These are phyloP conservation scores for Therioaphis trifolii DNA, from an alignment of 2,888 invertebrate genomes.

Conservation along the genomic window DNA sequence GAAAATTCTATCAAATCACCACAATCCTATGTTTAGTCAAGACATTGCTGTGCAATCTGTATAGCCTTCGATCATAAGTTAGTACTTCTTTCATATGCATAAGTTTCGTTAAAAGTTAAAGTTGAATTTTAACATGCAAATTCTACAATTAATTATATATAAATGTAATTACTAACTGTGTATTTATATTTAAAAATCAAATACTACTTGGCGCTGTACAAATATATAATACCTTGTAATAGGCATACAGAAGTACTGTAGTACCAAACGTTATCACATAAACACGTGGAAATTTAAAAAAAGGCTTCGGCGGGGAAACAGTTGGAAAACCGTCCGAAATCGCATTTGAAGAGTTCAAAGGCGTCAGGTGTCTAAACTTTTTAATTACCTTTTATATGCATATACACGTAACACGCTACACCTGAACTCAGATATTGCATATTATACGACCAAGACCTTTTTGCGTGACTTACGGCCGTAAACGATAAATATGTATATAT, in stretches of 20 bases:
- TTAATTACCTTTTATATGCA: conserved; percentile 14
- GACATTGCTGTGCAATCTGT: background rate
- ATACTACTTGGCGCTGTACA: background rate
- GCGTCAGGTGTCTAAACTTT: conserved; percentile 38
- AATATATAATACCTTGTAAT: background rate
- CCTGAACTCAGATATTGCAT: background rate
- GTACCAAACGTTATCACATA: background rate
- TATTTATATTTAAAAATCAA: too few species aligned
- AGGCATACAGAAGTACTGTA: background rate
- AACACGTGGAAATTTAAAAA: background rate
- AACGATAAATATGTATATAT: conserved; percentile 2
- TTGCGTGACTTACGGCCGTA: conserved; percentile 35
- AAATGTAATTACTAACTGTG: too few species aligned
- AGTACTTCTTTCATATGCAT: background rate
- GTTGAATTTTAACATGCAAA: conserved; percentile 7
- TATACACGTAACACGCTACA: conserved; percentile 6
- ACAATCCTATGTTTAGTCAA: background rate
- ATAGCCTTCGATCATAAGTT: background rate
- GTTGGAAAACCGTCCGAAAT: background rate
- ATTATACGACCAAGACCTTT: conserved; percentile 19
- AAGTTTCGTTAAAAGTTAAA: conserved; percentile 8
- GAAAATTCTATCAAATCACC: background rate
- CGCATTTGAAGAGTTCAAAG: conserved; percentile 14
- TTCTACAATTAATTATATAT: background rate
- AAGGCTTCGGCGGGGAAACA: background rate